Conservation (phyloP, 2,113 vertebrate genomes). For the Rhombomys opimus region DNA sequence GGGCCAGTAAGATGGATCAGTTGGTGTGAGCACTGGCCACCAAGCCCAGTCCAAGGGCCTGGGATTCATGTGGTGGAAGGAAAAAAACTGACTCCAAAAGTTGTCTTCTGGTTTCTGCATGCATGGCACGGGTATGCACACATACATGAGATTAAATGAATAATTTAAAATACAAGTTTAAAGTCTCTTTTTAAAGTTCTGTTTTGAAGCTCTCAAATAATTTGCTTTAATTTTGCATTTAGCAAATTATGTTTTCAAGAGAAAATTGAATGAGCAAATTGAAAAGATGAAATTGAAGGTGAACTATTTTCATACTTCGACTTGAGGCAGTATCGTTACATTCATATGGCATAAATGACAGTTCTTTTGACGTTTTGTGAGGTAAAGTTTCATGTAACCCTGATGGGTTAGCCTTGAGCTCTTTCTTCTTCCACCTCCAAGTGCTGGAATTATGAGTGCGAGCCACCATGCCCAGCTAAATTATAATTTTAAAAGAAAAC, state of each 20-base stretch:
- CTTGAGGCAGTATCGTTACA: neutral
- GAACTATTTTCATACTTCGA: neutral
- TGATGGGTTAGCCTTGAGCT: neutral
- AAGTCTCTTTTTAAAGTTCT: neutral
- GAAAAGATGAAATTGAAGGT: neutral
- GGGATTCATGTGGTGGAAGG: neutral
- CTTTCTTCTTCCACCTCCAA: neutral
- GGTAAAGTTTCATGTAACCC: neutral
- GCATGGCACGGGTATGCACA: neutral
- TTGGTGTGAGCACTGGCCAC: neutral
- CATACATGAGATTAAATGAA: neutral
- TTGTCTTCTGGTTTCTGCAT: neutral
- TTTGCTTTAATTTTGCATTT: slow-evolving; percentile 7
- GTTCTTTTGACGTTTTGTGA: neutral
- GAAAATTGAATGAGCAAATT: neutral
- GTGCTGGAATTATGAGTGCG: neutral
- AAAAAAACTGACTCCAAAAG: neutral
- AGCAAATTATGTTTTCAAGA: neutral
- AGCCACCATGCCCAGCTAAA: neutral
- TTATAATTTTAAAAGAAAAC: neutral
- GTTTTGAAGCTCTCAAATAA: neutral
- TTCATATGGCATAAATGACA: neutral
- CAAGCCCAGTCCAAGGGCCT: neutral
- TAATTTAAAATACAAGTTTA: neutral
- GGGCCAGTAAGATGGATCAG: neutral